Conservation (phyloP, 2,113 vertebrate species). For the western clawed frog (Xenopus tropicalis) region DNA sequence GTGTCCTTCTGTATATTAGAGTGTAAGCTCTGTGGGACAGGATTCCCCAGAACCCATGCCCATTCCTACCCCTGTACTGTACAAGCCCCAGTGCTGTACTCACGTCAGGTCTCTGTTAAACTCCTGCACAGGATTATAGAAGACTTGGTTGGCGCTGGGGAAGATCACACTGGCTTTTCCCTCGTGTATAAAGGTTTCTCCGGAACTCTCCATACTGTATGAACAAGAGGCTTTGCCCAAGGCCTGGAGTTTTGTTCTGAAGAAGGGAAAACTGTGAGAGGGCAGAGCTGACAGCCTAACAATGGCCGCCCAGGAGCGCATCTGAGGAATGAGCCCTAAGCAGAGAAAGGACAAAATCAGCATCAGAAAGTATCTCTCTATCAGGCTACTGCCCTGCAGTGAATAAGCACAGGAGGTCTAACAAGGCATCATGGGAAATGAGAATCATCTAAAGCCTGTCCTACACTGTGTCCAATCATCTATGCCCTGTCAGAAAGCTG, state of each 20-base stretch:
- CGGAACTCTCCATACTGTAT: conserved; percentile 42
- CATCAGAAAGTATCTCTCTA: no score
- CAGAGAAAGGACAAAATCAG: no score
- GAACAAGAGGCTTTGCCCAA: neutral
- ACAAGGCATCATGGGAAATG: no score
- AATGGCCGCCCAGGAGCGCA: neutral
- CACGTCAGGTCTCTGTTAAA: conserved; percentile 90
- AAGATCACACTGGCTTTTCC: conserved; percentile 80
- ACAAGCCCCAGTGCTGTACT: conserved; percentile 50
- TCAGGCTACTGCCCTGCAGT: no score
- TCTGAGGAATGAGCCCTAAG: neutral
- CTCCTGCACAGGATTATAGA: conserved; percentile 91
- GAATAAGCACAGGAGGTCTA: no score
- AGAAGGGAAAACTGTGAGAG: neutral
- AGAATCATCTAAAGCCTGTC: no score
- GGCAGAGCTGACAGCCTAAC: neutral
- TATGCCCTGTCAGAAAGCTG: no score
- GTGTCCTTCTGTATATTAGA: no score
- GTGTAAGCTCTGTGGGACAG: no score
- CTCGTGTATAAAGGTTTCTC: conserved; percentile 73
- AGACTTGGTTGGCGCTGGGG: conserved; percentile 83
- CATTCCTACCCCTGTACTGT: neutral
- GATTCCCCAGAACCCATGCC: no score
- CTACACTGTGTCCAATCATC: no score
- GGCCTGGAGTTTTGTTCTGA: neutral